phyloP scores from a whole-genome alignment of 2,797 vertebrate species.

The Paramormyrops hopkinsi region DNA sequence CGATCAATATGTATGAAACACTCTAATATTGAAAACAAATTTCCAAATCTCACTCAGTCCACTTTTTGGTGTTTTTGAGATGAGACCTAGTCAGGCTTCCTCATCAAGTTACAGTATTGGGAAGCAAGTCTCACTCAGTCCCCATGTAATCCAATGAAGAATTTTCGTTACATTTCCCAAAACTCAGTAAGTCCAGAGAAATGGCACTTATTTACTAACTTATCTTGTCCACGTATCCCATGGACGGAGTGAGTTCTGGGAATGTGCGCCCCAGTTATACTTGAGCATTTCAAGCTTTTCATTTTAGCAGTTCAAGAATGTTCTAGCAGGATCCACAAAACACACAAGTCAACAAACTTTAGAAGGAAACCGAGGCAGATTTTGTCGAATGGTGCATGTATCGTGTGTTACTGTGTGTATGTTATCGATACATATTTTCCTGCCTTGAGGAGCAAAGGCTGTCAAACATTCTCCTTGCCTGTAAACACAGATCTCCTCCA shows the following conservation, averaged over 20 bases:
- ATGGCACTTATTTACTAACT: not conserved
- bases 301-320: not conserved
- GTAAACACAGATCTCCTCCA: not conserved
- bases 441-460: not conserved
- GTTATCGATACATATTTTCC: not conserved
- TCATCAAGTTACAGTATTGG: not conserved
- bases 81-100: not conserved
- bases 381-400: not conserved
- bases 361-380: not conserved
- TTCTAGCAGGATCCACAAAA: not conserved
- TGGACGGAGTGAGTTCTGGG: not conserved
- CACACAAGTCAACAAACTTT: not conserved
- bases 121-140: not conserved
- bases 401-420: not conserved
- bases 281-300: not conserved
- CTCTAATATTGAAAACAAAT: not conserved
- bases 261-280: not conserved
- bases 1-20: not conserved
- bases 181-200: not conserved
- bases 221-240: not conserved
- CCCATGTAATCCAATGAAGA: not conserved
- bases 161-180: not conserved
- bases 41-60: not conserved
- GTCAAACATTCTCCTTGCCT: not conserved
- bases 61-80: not conserved